phyloP scores from a whole-genome alignment of 1,140 invertebrate species.

The Microplitis mediator region DNA sequence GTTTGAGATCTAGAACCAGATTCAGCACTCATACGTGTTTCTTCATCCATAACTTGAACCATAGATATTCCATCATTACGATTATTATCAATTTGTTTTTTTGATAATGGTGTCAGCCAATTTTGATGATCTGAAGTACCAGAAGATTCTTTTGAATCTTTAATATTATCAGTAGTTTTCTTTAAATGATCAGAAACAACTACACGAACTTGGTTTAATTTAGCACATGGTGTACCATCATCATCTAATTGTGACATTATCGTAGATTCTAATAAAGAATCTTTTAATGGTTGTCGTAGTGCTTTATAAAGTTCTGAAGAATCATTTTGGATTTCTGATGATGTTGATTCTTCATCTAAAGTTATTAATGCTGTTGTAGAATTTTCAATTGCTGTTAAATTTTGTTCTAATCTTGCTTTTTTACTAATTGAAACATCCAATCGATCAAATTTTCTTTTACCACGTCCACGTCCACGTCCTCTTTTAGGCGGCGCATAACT shows the following conservation, averaged over 20 bases:
- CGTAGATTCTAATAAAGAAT: slow-evolving; percentile 24
- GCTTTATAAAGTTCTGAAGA: slow-evolving; percentile 49
- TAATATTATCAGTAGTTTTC: slow-evolving; percentile 21
- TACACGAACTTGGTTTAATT: not conserved
- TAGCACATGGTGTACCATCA: not conserved
- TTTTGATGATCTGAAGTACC: slow-evolving; percentile 44
- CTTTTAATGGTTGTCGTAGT: slow-evolving; percentile 41
- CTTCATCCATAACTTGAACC: slow-evolving; percentile 79
- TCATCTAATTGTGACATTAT: slow-evolving; percentile 12
- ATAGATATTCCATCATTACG: slow-evolving; percentile 52
- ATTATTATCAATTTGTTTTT: slow-evolving; percentile 41
- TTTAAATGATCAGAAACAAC: not conserved
- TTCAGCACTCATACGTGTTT: slow-evolving; percentile 86
- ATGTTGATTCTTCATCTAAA: slow-evolving; percentile 9
- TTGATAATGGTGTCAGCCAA: slow-evolving; percentile 54
- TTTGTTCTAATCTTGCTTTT: slow-evolving; percentile 49
- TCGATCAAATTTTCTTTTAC: slow-evolving; percentile 55
- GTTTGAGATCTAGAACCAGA: slow-evolving; percentile 63
- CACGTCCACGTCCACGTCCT: slow-evolving; percentile 56
- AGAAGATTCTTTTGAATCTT: slow-evolving; percentile 33
- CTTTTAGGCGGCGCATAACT: slow-evolving; percentile 60
- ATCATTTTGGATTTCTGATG: slow-evolving; percentile 9
- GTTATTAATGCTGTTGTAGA: slow-evolving; percentile 16
- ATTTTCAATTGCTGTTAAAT: slow-evolving; percentile 4
- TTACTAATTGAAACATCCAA: slow-evolving; percentile 41